Conservation (phyloP, 1,140 invertebrate species). For the Ectropis grisescens region DNA sequence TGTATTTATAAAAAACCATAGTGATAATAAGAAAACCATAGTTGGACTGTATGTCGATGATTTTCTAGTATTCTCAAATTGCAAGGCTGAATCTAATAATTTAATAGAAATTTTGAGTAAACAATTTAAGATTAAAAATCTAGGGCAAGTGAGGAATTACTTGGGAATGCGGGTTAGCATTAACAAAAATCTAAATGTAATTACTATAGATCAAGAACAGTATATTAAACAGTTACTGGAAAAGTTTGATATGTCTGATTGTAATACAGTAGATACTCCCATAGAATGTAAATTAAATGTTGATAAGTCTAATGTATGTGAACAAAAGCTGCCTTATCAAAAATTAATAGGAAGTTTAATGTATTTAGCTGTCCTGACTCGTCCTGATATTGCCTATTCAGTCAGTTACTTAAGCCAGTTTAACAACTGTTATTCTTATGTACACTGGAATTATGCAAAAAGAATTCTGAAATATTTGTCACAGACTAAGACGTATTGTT, state of each 20-base stretch:
- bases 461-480: slow-evolving; percentile 42
- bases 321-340: slow-evolving; percentile 22
- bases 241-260: slow-evolving; percentile 24
- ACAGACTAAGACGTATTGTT: slow-evolving; percentile 15
- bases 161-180: slow-evolving; percentile 17
- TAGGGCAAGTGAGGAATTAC: slow-evolving; percentile 16
- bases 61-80: slow-evolving; percentile 18
- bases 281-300: slow-evolving; percentile 21
- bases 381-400: slow-evolving; percentile 51
- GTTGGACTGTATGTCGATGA: too few relatives aligned
- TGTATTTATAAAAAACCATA: neutral
- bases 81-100: slow-evolving; percentile 15
- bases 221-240: slow-evolving; percentile 24
- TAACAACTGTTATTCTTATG: slow-evolving; percentile 22
- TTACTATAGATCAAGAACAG: slow-evolving; percentile 14
- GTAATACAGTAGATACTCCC: slow-evolving; percentile 15
- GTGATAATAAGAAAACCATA: neutral
- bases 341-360: slow-evolving; percentile 43
- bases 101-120: too few relatives aligned
- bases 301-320: slow-evolving; percentile 9
- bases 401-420: slow-evolving; percentile 37
- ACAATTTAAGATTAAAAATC: slow-evolving; percentile 23
- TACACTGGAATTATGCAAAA: slow-evolving; percentile 40
- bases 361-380: slow-evolving; percentile 36
- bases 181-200: slow-evolving; percentile 10